Conservation (phyloP, 2,888 invertebrate genomes). For the Lasioglossum figueresi region DNA sequence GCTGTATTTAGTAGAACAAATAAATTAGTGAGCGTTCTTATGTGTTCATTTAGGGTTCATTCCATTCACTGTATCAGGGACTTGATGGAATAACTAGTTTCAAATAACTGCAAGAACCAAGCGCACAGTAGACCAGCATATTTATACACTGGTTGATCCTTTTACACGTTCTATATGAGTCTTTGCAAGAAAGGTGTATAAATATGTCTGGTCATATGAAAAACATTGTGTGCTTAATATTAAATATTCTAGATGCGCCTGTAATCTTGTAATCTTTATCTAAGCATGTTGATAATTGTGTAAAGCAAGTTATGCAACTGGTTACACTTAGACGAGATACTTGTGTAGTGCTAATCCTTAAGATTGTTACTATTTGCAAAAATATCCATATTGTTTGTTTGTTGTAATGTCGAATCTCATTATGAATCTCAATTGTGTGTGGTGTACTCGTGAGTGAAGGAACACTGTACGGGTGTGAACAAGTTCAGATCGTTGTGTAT, state of each 20-base stretch:
- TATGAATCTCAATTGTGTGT: conserved; percentile 69
- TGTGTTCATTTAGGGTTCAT: conserved; percentile 34
- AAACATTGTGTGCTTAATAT: conserved; percentile 69
- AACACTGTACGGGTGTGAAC: conserved; percentile 67
- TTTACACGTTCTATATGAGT: conserved; percentile 67
- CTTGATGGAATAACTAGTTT: conserved; percentile 62
- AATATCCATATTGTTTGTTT: conserved; percentile 82
- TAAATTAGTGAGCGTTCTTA: conserved; percentile 7
- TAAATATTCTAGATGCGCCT: conserved; percentile 64
- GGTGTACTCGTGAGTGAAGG: conserved; percentile 57
- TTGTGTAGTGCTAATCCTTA: conserved; percentile 74
- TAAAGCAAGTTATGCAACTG: conserved; percentile 75
- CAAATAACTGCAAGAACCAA: conserved; percentile 59
- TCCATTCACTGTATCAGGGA: conserved; percentile 41
- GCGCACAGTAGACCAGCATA: conserved; percentile 71
- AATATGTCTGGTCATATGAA: conserved; percentile 57
- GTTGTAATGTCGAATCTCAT: conserved; percentile 80
- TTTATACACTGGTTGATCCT: conserved; percentile 66
- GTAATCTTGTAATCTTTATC: conserved; percentile 68
- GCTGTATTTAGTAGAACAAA: conserved; percentile 25
- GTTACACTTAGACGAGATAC: conserved; percentile 69
- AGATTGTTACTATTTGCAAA: conserved; percentile 79
- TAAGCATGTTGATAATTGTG: conserved; percentile 66
- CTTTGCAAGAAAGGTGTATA: conserved; percentile 62
- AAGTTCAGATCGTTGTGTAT: conserved; percentile 57